Evolutionary conservation across 1,140 invertebrate genomes (phyloP), one percentile per base, ranked within the genome.

Genomic region (Drosophila baimaii): DNA sequence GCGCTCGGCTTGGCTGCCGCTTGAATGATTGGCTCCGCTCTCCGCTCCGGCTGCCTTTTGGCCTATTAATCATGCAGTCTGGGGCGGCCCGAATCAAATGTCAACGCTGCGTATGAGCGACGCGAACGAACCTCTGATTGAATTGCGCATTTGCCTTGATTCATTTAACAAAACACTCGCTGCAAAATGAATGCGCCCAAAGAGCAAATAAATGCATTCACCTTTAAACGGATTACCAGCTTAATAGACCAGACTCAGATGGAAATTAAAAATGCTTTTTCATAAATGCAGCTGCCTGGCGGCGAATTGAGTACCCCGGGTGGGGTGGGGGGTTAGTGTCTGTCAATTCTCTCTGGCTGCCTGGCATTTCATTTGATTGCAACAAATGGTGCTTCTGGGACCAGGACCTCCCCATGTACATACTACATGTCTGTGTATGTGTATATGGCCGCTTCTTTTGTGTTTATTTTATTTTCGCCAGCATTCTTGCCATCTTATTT

Each of bases 321-420:
- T n/a, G n/a, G 58, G 56, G 21, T 19, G 15, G 62, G 58, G 44
- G 49, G 58, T 23, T 55, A 69, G 46, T 61, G 63, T 65, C 79
- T 79, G 83, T 79, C 79, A 79, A 54, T 59, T 79, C 59, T 79
- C 59, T 69, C 63, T 37, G 68, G 65, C 51, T 64, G 72, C 39
- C 79, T 89, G 84, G 66, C 84, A 82, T 82, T 83, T 77, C 72
- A 80, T 73, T 79, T 81, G 66, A 71, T 73, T 71, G 77, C 76
- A 86, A 76, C 83, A 86, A 77, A 86, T 85, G 82, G 52, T 77
- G 81, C 81, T 65, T 33, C 63, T 46, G 65, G 49, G 49, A 49
- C 5, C 5, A 27, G 23, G 17, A 39, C 23, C 13, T 33, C 0
- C 35, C 25, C 31, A 37, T 21, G 33, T 37, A 21, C 17, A 25